Conservation (phyloP, 2,888 invertebrate genomes). For the Antitype chi region DNA sequence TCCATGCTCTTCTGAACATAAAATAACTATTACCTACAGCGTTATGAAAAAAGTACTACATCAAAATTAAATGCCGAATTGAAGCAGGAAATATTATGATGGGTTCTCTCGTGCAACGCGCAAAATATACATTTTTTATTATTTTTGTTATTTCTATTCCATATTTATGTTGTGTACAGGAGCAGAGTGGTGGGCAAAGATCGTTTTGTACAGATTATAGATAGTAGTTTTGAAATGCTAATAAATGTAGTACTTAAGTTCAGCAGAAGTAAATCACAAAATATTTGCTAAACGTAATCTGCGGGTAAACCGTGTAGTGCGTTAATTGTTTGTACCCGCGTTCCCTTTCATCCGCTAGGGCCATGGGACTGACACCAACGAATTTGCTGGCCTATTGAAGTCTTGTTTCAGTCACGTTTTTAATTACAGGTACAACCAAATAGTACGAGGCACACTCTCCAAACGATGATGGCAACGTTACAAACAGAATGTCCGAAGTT, state of each 20-base stretch:
- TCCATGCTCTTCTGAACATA: no score
- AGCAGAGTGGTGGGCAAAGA: not conserved
- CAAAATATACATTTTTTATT: no score
- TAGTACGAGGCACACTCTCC: constrained; percentile 84
- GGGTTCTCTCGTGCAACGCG: no score
- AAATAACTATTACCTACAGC: no score
- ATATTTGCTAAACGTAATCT: not conserved
- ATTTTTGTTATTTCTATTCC: no score
- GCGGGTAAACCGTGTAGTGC: not conserved
- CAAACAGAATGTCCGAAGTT: constrained; percentile 91
- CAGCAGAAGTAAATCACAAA: not conserved
- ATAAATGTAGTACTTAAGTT: not conserved
- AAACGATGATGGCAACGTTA: constrained; percentile 92
- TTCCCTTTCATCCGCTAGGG: not conserved
- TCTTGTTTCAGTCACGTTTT: not conserved
- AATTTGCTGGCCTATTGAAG: not conserved
- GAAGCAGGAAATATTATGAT: no score
- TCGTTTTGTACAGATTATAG: not conserved
- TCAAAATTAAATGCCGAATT: no score
- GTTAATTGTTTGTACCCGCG: not conserved
- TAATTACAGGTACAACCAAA: constrained; percentile 83
- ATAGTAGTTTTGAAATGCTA: not conserved
- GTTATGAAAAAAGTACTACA: no score
- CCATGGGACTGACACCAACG: not conserved
- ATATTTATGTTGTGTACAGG: no score